phyloP scores from a whole-genome alignment of 2,888 invertebrate genomes.

The Phorcus lineatus region DNA sequence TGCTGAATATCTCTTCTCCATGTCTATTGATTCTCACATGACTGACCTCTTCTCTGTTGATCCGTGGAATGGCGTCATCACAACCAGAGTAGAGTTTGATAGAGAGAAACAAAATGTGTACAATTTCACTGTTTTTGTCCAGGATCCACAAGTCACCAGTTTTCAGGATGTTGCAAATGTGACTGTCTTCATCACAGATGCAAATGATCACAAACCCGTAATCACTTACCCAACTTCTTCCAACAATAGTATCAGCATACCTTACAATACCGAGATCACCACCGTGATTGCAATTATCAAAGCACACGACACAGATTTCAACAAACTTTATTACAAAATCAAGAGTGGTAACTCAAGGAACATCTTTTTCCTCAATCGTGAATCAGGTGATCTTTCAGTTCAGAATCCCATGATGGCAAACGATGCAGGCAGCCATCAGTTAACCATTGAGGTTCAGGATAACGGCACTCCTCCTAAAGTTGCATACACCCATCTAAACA shows the following conservation, averaged over 20 bases:
- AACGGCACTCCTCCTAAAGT: slow-evolving; percentile 48
- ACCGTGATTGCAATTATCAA: slow-evolving; percentile 79
- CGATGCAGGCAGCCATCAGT: slow-evolving; percentile 53
- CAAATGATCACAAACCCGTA: slow-evolving; percentile 93
- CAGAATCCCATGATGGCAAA: slow-evolving; percentile 53
- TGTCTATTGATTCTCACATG: not conserved
- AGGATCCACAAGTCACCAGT: slow-evolving; percentile 82
- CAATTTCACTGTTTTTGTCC: slow-evolving; percentile 88
- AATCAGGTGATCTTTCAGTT: slow-evolving; percentile 74
- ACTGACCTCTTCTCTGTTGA: slow-evolving; percentile 77
- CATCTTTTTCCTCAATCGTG: slow-evolving; percentile 75
- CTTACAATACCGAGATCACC: slow-evolving; percentile 61
- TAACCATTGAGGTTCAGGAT: slow-evolving; percentile 61
- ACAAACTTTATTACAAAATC: slow-evolving; percentile 93
- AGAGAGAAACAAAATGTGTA: slow-evolving; percentile 89
- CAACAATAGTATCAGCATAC: slow-evolving; percentile 61
- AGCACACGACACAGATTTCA: slow-evolving; percentile 94
- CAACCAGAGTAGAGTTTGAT: slow-evolving; percentile 88
- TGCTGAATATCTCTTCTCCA: slow-evolving; percentile 79
- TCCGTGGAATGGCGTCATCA: slow-evolving; percentile 87
- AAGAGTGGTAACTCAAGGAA: slow-evolving; percentile 80
- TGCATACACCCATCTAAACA: slow-evolving; percentile 44
- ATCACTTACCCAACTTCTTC: slow-evolving; percentile 61
- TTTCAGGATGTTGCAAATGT: slow-evolving; percentile 90
- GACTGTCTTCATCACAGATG: slow-evolving; percentile 94